Percentiles rank a stretch among this genome's conserved stretches.
Conservation (phyloP, 2,113 vertebrate species). For the Cebus imitator region DNA sequence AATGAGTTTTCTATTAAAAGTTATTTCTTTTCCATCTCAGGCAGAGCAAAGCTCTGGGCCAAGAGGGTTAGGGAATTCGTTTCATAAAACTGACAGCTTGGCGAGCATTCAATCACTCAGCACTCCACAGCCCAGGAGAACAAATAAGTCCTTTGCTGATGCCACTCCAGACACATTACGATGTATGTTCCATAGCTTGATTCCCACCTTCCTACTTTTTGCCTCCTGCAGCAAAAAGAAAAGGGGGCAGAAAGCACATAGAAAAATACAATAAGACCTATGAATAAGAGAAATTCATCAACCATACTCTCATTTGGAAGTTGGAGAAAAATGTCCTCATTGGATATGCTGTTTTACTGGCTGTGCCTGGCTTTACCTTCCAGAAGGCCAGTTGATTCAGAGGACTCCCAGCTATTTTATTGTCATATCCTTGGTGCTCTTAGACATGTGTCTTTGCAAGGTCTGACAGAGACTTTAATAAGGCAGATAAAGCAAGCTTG, state of each 20-base stretch:
- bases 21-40: slow-evolving; percentile 84
- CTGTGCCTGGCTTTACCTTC: slow-evolving; percentile 62
- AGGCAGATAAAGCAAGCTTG: slow-evolving; percentile 74
- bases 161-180: slow-evolving; percentile 68
- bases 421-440: slow-evolving; percentile 65
- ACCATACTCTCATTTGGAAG: slow-evolving; percentile 55
- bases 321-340: slow-evolving; percentile 62
- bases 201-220: slow-evolving; percentile 21
- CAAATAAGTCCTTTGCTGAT: slow-evolving; percentile 68
- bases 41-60: slow-evolving; percentile 76
- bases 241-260: slow-evolving; percentile 42
- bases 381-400: slow-evolving; percentile 47
- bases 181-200: slow-evolving; percentile 71
- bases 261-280: slow-evolving; percentile 66
- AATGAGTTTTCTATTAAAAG: slow-evolving; percentile 83
- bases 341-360: slow-evolving; percentile 28
- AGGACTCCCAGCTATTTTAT: slow-evolving; percentile 76
- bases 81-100: slow-evolving; percentile 78
- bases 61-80: slow-evolving; percentile 77
- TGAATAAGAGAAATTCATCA: slow-evolving; percentile 66
- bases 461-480: slow-evolving; percentile 70
- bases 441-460: slow-evolving; percentile 63
- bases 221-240: slow-evolving; percentile 67
- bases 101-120: slow-evolving; percentile 79
- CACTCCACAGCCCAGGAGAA: slow-evolving; percentile 66